Percentiles rank a stretch among this genome's conserved stretches.
These are phyloP conservation scores for Pimephales promelas DNA, from an alignment of 2,113 vertebrate species.

Conservation along the genomic window DNA sequence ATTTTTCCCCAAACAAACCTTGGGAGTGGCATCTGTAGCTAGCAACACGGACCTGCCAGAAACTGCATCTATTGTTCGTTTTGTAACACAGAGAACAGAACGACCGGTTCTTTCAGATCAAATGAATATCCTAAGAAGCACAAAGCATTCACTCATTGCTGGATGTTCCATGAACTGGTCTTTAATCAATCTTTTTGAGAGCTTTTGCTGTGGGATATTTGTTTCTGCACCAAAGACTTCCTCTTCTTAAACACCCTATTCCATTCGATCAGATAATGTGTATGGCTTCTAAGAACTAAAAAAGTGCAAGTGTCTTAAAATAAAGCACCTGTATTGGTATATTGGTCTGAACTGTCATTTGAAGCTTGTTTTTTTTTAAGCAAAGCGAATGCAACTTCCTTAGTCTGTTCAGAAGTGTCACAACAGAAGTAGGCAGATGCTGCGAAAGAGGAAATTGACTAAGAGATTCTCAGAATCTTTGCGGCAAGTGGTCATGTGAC, in stretches of 20 bases:
- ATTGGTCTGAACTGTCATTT: constrained; percentile 9
- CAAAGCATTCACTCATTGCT: not conserved
- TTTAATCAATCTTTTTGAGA: no score
- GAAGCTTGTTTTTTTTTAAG: constrained; percentile 16
- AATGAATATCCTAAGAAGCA: constrained; percentile 6
- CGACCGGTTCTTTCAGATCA: constrained; percentile 7
- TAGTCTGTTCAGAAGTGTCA: constrained; percentile 42
- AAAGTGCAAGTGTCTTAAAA: constrained; percentile 16
- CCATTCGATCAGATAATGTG: not conserved
- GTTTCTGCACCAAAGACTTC: not conserved
- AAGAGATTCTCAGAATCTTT: constrained; percentile 65
- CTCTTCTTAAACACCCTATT: not conserved
- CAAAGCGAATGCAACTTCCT: constrained; percentile 31
- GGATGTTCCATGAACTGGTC: not conserved
- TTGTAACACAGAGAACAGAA: constrained; percentile 13
- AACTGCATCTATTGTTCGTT: not conserved
- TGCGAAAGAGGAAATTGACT: constrained; percentile 66
- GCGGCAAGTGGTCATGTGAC: constrained; percentile 62
- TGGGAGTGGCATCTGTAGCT: constrained; percentile 4
- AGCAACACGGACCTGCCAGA: constrained; percentile 20
- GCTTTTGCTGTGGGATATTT: not conserved
- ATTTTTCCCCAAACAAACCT: not conserved
- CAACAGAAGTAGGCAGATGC: constrained; percentile 51
- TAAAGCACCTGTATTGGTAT: constrained; percentile 12
- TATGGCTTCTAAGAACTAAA: constrained; percentile 12